Evolutionary conservation across 2,888 invertebrate species (phyloP).

Genomic region (Lamproptera curius): DNA sequence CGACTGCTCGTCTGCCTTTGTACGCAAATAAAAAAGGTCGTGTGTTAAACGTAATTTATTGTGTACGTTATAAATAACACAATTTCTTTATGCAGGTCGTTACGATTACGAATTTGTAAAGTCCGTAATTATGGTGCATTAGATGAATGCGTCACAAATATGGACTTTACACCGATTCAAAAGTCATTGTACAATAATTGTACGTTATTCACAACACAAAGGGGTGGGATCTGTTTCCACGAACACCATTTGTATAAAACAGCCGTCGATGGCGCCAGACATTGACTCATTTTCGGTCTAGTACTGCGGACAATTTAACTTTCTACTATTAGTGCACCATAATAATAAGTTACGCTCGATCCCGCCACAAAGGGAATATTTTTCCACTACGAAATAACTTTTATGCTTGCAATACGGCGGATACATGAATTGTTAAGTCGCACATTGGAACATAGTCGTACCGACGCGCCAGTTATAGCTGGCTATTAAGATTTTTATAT

Average conservation of each 20-base stretch:
- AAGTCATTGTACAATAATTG: slow-evolving; percentile 54
- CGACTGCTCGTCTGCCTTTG: too few species aligned
- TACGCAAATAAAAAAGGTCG: too few species aligned
- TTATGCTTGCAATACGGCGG: not conserved
- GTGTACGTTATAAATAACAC: too few species aligned
- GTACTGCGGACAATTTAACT: slow-evolving; percentile 40
- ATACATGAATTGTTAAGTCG: slow-evolving; percentile 11
- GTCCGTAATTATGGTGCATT: too few species aligned
- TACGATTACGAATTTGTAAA: too few species aligned
- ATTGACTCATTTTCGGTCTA: slow-evolving; percentile 51
- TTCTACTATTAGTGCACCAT: slow-evolving; percentile 29
- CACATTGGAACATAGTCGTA: not conserved
- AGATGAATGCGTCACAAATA: slow-evolving; percentile 10
- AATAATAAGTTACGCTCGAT: slow-evolving; percentile 23
- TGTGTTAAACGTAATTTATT: too few species aligned
- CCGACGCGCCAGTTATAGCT: slow-evolving; percentile 6
- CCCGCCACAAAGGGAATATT: not conserved
- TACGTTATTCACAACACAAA: slow-evolving; percentile 48
- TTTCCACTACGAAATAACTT: not conserved
- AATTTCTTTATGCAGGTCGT: too few species aligned
- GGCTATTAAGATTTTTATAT: slow-evolving; percentile 17
- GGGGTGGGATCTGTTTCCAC: slow-evolving; percentile 48
- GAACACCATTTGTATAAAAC: slow-evolving; percentile 51
- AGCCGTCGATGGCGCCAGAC: slow-evolving; percentile 46
- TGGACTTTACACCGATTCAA: slow-evolving; percentile 28